Evolutionary conservation across 2,113 vertebrate genomes (phyloP), one percentile per base, ranked within the genome.

Genomic region (Antigone vipio): DNA sequence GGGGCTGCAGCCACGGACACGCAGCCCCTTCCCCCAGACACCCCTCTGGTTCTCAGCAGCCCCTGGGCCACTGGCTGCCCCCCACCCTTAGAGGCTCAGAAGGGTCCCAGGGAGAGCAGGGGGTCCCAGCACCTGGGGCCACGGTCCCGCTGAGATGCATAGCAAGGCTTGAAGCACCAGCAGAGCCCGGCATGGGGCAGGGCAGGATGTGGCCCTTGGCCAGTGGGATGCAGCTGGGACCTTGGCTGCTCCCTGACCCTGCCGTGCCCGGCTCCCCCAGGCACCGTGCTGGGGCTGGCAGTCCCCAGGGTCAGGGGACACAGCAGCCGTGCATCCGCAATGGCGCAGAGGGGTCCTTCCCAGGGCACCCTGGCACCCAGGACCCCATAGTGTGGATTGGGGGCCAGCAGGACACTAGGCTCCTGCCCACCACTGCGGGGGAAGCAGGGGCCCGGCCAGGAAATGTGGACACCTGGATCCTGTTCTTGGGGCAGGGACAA

Each of bases 391-490:
- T 24, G 73, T 50, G 35, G 45, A 84, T 27, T 22, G 71, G 40
- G 45, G 52, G 20, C 19, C 23, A n/a, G 52, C 30, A 10, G 55
- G 77, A 81, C 0, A 1, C 29, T 6, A 4, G n/a, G 52, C 21
- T 73, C 30, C 45, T 52, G 38, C 56, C 63, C 26, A 6, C 32
- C 0, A 2, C 68, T 13, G 72, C 2, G 2, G 13, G 38, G 71
- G 78, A 78, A 88, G 55, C 2, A 0, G 9, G n/a, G 58, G 10
- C 18, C 42, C 1, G 3, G 89, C 27, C 93, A 94, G 96, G 96
- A 97, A 97, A 67, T 1, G 3, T 1, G 15, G 90, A 89, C 95
- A 97, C 96, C 96, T 96, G 96, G 81, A 20, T 66, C 81, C 93
- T 95, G 1, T 95, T 97, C 89, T 87, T 81, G 93, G 30, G 55